Percentiles rank a stretch among this genome's conserved stretches.
phyloP scores from a whole-genome alignment of 2,888 invertebrate species.

The Falcaria lacertinaria region DNA sequence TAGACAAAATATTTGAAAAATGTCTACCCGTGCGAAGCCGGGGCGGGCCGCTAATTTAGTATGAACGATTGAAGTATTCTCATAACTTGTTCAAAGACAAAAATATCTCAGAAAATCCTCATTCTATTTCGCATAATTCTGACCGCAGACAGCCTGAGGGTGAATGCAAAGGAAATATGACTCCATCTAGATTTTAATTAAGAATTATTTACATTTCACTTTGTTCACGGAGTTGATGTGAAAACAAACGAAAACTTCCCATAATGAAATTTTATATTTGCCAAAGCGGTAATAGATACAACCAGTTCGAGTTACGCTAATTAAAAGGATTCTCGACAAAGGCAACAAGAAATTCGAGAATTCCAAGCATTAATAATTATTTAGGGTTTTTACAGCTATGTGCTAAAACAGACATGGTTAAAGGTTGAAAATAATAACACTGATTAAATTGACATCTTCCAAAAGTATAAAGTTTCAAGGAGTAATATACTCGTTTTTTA shows the following conservation, averaged over 20 bases:
- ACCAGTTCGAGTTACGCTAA: slow-evolving; percentile 8
- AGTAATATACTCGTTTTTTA: too few species aligned
- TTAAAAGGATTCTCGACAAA: slow-evolving; percentile 13
- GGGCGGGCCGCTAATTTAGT: too few species aligned
- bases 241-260: slow-evolving; percentile 23
- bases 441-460: too few species aligned
- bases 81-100: too few species aligned
- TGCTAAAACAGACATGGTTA: too few species aligned
- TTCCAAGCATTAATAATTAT: background rate
- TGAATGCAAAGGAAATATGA: background rate
- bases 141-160: background rate
- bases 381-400: too few species aligned
- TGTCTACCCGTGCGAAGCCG: too few species aligned
- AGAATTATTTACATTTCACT: slow-evolving; percentile 18
- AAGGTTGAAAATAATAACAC: too few species aligned
- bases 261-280: slow-evolving; percentile 26
- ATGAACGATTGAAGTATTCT: too few species aligned
- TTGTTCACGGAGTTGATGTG: slow-evolving; percentile 21
- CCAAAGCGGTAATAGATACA: slow-evolving; percentile 3
- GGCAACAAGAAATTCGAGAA: slow-evolving; percentile 1
- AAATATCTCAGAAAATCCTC: background rate
- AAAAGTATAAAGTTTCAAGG: too few species aligned
- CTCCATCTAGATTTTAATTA: slow-evolving; percentile 9
- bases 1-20: too few species aligned
- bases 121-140: background rate